Conservation (phyloP, 2,797 vertebrate genomes). For the Chelon labrosus region DNA sequence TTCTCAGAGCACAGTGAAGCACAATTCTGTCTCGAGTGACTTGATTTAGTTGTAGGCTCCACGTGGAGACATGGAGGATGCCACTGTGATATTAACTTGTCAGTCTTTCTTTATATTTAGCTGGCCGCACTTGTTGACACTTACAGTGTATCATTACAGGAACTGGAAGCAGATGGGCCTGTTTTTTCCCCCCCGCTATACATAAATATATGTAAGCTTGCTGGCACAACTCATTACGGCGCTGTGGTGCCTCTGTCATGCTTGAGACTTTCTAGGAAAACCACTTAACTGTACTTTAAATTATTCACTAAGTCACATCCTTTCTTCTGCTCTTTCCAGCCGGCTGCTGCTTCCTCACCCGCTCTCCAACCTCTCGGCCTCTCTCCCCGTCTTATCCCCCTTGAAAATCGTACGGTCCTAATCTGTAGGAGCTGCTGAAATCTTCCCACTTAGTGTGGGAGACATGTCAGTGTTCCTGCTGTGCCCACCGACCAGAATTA, state of each 20-base stretch:
- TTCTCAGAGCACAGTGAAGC: slow-evolving; percentile 7
- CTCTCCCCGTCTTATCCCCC: slow-evolving; percentile 15
- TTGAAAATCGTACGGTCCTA: slow-evolving; percentile 38
- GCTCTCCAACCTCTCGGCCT: slow-evolving; percentile 18
- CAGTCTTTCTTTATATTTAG: slow-evolving; percentile 37
- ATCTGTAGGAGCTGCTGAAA: slow-evolving; percentile 65
- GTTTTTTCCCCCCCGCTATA: slow-evolving; percentile 21
- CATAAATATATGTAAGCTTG: slow-evolving; percentile 18
- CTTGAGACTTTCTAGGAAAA: slow-evolving; percentile 24
- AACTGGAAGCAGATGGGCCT: slow-evolving; percentile 44
- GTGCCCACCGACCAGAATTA: slow-evolving; percentile 73
- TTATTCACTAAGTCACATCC: neutral
- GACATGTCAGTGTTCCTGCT: slow-evolving; percentile 59
- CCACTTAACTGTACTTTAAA: neutral
- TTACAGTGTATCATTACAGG: slow-evolving; percentile 34
- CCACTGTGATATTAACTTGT: slow-evolving; percentile 45
- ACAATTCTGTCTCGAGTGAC: slow-evolving; percentile 15
- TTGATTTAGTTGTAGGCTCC: slow-evolving; percentile 44
- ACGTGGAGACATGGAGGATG: slow-evolving; percentile 1
- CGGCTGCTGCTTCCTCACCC: slow-evolving; percentile 40
- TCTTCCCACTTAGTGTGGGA: slow-evolving; percentile 68
- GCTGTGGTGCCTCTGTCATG: neutral
- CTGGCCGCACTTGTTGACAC: slow-evolving; percentile 25
- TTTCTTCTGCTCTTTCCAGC: slow-evolving; percentile 26
- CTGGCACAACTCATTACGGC: neutral